Base-by-base conservation (phyloP, 2,888 invertebrate genomes). In the Ditula angustiorana region DNA sequence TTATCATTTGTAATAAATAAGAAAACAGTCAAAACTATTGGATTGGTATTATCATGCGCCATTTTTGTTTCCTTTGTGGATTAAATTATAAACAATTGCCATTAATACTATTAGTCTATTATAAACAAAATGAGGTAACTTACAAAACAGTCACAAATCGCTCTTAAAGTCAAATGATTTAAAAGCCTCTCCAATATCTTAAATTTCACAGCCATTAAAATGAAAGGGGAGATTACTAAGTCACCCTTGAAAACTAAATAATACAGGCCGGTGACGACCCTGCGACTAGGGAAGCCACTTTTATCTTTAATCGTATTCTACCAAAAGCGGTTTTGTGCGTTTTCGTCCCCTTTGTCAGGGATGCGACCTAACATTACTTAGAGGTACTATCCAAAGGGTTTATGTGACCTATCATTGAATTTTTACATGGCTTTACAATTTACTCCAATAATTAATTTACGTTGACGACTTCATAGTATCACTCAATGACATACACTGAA, bases 171-270 rank as follows among this genome's bases (percentile, higher is more conserved):
- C 44, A n/a, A 61, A 55, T 61, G 37, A 61, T 55, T 61, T 23
- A 55, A 35, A 37, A 47, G 55, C 61, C 61, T 35, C 61, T 47
- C 55, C 61, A 47, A 61, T 35, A 37, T 61, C 55, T 61, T 28
- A 49, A 55, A 47, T 61, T 61, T 61, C 55, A 44, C 60, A 37
- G 16, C 47, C 61, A 61, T 55, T 61, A 61, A 33, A 49, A 52
- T 28, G 56, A 57, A 56, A 63, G 63, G 63, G 63, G 57, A 57
- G 23, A 46, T n/a, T n/a, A n/a, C n/a, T 3, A 35, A 33, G 57
- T 30, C 57, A 57, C 57, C 63, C 57, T 37, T 58, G 57, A 52
- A 63, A 61, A 57, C 62, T 57, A 63, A 58, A 56, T 55, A 61
- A 61, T 52, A 26, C 41, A 50, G 37, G 10, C 56, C 8, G 50